phyloP scores from a whole-genome alignment of 2,888 invertebrate species.

The Salpingus planirostris region DNA sequence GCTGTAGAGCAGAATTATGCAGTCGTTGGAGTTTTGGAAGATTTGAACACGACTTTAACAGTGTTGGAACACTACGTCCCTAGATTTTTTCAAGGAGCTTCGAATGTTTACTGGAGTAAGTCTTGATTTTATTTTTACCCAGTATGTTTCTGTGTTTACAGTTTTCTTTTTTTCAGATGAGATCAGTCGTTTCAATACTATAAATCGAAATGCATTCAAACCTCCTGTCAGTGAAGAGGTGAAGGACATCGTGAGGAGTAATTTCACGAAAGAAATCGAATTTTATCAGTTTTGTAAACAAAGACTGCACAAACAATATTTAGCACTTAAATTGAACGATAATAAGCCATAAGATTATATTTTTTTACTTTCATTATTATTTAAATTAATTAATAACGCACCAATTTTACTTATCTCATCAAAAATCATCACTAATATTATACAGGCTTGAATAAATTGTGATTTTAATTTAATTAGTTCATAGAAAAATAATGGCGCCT shows the following conservation, averaged over 20 bases:
- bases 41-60: conserved; percentile 73
- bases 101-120: conserved; percentile 71
- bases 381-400: too few relatives aligned
- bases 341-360: too few relatives aligned
- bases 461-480: too few relatives aligned
- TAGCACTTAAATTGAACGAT: conserved; percentile 55
- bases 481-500: too few relatives aligned
- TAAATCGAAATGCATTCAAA: conserved; percentile 80
- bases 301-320: conserved; percentile 68
- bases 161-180: conserved; percentile 50
- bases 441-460: too few relatives aligned
- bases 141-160: not conserved
- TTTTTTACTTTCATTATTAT: too few relatives aligned
- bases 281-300: conserved; percentile 87
- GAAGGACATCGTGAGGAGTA: conserved; percentile 73
- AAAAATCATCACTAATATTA: too few relatives aligned
- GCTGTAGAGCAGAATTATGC: conserved; percentile 82
- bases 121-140: not conserved
- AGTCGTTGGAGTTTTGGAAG: conserved; percentile 82
- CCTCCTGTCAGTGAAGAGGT: conserved; percentile 79
- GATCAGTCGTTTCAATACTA: conserved; percentile 65
- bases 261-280: conserved; percentile 84
- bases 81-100: conserved; percentile 71
- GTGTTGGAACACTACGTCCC: conserved; percentile 84
- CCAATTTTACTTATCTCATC: too few relatives aligned